Evolutionary conservation across 2,113 vertebrate species (phyloP).

Genomic region (Oryzias celebensis): DNA sequence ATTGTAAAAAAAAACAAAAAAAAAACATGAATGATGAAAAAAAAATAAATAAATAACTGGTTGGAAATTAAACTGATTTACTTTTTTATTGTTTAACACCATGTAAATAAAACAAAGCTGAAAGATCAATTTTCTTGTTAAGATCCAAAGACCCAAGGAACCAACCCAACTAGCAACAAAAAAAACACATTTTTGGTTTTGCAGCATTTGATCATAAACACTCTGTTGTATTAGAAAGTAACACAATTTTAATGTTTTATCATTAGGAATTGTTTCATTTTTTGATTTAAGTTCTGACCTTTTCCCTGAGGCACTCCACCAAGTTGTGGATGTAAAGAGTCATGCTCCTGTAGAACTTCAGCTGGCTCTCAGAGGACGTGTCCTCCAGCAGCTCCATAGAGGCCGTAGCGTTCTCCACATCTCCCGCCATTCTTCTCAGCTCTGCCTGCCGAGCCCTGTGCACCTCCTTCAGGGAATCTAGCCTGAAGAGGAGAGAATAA

Average conservation of each 20-base stretch:
- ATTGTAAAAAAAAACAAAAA: neutral
- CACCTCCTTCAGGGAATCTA: constrained; percentile 84
- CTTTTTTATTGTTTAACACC: too few species aligned
- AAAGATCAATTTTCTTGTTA: too few species aligned
- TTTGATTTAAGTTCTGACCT: constrained; percentile 69
- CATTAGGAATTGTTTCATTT: too few species aligned
- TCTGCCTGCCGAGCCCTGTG: constrained; percentile 85
- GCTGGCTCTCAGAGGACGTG: constrained; percentile 74
- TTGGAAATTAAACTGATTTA: too few species aligned
- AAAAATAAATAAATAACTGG: neutral
- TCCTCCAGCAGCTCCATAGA: constrained; percentile 80
- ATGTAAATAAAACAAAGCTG: too few species aligned
- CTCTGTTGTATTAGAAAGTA: too few species aligned
- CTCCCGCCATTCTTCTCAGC: constrained; percentile 79
- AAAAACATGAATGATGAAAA: neutral
- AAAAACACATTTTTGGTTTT: too few species aligned
- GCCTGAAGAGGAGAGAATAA: constrained; percentile 51
- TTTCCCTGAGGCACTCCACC: constrained; percentile 90
- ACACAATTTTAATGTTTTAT: too few species aligned
- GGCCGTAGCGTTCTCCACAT: constrained; percentile 79
- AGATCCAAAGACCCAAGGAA: too few species aligned
- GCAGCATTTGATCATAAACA: too few species aligned
- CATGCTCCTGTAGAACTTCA: constrained; percentile 87
- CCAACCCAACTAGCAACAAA: too few species aligned
- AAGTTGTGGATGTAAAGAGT: constrained; percentile 84